A percentile compares a stretch with the other conserved stretches of the same genome.
Evolutionary conservation across 2,113 vertebrate species (phyloP).

Genomic region (Progne subis): DNA sequence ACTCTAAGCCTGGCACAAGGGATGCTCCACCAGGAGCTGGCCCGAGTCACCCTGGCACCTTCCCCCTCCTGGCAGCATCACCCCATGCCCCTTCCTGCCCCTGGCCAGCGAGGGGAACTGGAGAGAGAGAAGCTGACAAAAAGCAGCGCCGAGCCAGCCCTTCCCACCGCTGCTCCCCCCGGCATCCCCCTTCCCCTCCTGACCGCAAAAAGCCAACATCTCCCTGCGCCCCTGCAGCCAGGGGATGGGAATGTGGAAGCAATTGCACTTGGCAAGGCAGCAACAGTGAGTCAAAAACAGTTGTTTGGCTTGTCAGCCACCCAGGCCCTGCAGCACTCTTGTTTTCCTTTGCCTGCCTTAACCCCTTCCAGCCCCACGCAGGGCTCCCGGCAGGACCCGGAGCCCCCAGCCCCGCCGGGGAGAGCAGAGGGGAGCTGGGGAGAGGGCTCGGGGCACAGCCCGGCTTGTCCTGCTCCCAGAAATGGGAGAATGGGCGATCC

Average conservation of each 20-base stretch:
- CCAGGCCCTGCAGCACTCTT: constrained; percentile 63
- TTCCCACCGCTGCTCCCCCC: background rate
- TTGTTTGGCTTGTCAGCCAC: constrained; percentile 67
- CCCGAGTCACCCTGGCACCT: background rate
- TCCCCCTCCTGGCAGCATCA: background rate
- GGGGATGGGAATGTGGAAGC: constrained; percentile 65
- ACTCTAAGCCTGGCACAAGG: background rate
- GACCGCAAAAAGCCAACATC: constrained; percentile 7
- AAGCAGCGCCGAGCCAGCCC: background rate
- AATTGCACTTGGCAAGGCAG: constrained; percentile 64
- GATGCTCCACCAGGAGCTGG: background rate
- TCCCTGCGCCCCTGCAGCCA: constrained; percentile 47
- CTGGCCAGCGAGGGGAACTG: background rate
- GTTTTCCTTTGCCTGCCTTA: constrained; percentile 29
- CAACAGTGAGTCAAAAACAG: constrained; percentile 69
- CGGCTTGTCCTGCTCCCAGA: background rate
- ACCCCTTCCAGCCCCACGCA: constrained; percentile 3
- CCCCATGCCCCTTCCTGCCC: background rate
- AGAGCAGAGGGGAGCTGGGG: background rate
- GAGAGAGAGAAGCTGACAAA: constrained; percentile 9
- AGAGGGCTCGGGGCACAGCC: background rate
- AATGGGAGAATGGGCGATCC: accelerated
- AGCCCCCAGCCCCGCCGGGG: accelerated
- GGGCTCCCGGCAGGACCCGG: background rate
- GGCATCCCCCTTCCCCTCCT: constrained; percentile 43